These are phyloP conservation scores for Nycticebus coucang DNA, from an alignment of 2,113 vertebrate species.

Conservation along the genomic window DNA sequence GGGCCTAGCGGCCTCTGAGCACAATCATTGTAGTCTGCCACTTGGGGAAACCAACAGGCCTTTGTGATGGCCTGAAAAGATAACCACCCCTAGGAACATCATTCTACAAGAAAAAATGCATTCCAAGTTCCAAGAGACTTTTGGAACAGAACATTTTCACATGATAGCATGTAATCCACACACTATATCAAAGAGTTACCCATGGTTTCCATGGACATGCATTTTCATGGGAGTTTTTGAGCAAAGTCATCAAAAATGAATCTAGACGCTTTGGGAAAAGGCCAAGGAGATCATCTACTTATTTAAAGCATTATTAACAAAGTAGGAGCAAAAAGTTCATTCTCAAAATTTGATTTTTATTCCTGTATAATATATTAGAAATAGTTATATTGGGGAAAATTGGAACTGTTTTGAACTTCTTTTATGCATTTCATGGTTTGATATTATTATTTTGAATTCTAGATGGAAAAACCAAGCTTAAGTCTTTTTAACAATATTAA, in stretches of 20 bases:
- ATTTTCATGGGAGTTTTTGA: constrained; percentile 67
- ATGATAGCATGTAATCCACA: constrained; percentile 45
- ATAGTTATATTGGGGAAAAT: constrained; percentile 22
- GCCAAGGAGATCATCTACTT: neutral
- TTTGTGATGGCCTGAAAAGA: constrained; percentile 63
- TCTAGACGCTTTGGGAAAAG: constrained; percentile 30
- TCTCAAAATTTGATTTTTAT: constrained; percentile 54
- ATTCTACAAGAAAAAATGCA: constrained; percentile 65
- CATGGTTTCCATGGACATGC: constrained; percentile 56
- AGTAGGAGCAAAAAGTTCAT: constrained; percentile 13
- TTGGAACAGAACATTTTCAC: constrained; percentile 65
- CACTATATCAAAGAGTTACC: neutral
- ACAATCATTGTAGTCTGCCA: constrained; percentile 40
- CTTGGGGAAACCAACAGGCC: constrained; percentile 54
- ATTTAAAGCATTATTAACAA: constrained; percentile 26
- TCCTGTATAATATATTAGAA: constrained; percentile 53
- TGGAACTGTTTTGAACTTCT: constrained; percentile 28
- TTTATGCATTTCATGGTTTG: constrained; percentile 38
- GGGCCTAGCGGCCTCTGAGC: neutral
- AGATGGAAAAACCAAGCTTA: constrained; percentile 25
- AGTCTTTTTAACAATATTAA: constrained; percentile 21
- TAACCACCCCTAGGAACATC: constrained; percentile 60
- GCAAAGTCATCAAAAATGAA: constrained; percentile 66
- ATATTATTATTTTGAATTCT: constrained; percentile 49
- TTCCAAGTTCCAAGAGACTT: constrained; percentile 58